These are phyloP conservation scores for Esox niger DNA, from an alignment of 2,113 vertebrate genomes.

Conservation along the genomic window DNA sequence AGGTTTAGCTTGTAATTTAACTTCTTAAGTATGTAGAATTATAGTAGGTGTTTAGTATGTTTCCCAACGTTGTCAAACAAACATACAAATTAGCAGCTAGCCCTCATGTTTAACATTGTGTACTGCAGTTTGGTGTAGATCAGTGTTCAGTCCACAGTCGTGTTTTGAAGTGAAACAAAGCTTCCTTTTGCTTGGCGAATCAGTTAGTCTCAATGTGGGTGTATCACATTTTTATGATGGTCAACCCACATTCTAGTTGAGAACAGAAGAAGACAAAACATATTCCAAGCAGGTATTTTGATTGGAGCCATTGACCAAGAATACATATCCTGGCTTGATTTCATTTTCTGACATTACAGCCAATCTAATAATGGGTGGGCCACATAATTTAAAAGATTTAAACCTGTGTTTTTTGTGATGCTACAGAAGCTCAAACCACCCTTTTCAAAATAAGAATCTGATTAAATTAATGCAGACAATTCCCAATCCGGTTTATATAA, in stretches of 20 bases:
- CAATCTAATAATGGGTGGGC: conserved; percentile 51
- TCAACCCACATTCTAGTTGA: not conserved
- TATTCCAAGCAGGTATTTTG: conserved; percentile 35
- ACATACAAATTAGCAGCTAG: not conserved
- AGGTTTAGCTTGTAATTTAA: too few species aligned
- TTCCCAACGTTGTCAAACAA: too few species aligned
- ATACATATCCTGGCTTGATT: conserved; percentile 55
- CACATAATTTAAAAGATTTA: conserved; percentile 34
- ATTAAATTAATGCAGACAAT: conserved; percentile 6
- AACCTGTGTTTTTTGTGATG: conserved; percentile 45
- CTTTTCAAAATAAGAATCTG: conserved; percentile 10
- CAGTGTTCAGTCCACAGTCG: not conserved
- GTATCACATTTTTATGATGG: not conserved
- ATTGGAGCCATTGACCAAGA: conserved; percentile 30
- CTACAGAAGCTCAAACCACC: conserved; percentile 21
- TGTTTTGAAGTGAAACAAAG: not conserved
- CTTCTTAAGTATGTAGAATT: too few species aligned
- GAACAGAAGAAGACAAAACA: not conserved
- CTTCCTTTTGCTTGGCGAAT: not conserved
- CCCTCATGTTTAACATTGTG: not conserved
- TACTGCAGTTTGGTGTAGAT: not conserved
- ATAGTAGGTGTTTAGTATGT: too few species aligned
- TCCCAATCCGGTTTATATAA: conserved; percentile 8
- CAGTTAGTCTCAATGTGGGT: not conserved
- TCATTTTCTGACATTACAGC: conserved; percentile 56